Percentiles rank a stretch among this genome's conserved stretches.
phyloP scores from a whole-genome alignment of 2,888 invertebrate genomes.

The Chrysina gloriosa region DNA sequence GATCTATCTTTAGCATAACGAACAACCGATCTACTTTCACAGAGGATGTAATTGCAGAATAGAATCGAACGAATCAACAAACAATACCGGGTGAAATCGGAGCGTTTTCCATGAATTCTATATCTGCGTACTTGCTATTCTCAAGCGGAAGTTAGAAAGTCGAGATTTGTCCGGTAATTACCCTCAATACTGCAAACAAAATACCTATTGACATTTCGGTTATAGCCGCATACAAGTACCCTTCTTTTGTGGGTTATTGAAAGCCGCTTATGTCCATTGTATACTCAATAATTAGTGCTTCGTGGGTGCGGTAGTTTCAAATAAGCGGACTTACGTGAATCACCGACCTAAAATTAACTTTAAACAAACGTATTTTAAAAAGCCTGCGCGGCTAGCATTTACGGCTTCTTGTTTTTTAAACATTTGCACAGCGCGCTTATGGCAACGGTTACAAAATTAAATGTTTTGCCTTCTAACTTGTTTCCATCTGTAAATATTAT shows the following conservation, averaged over 20 bases:
- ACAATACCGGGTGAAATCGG: conserved; percentile 9
- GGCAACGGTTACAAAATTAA: no score
- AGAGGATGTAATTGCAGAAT: background rate
- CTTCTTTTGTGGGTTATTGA: conserved; percentile 1
- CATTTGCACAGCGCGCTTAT: no score
- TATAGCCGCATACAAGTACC: background rate
- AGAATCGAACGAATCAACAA: background rate
- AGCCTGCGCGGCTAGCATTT: background rate
- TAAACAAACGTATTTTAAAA: conserved; percentile 15
- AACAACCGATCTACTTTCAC: no score
- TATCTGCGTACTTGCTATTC: background rate
- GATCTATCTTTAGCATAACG: no score
- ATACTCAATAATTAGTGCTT: conserved; percentile 14
- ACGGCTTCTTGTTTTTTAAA: background rate
- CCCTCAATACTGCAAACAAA: background rate
- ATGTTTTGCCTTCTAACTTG: no score
- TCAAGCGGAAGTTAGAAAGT: conserved; percentile 16
- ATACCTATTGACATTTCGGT: conserved; percentile 7
- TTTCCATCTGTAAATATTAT: no score
- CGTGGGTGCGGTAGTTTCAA: conserved; percentile 1
- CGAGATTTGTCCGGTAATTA: background rate
- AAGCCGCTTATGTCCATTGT: background rate
- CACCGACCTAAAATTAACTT: conserved; percentile 10
- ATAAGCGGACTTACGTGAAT: background rate
- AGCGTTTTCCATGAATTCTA: conserved; percentile 1